Evolutionary conservation across 2,113 vertebrate species (phyloP).

Genomic region (Eupsittula cactorum): DNA sequence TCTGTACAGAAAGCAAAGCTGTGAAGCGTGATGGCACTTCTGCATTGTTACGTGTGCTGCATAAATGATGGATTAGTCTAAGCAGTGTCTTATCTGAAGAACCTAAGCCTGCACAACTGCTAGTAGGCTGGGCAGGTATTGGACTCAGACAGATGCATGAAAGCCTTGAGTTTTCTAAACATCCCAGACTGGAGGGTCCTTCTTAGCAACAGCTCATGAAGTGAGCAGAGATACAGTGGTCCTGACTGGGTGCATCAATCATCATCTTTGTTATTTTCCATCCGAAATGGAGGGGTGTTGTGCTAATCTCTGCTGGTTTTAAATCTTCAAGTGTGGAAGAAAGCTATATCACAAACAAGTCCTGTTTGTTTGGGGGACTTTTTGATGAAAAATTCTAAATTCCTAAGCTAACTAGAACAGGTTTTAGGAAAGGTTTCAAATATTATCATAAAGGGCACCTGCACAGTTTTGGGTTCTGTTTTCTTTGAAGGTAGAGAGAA

Average conservation of each 20-base stretch:
- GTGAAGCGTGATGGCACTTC: neutral
- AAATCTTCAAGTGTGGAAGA: neutral
- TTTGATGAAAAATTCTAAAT: neutral
- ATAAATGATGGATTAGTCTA: neutral
- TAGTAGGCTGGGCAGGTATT: neutral
- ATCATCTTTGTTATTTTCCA: neutral
- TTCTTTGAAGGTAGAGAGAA: neutral
- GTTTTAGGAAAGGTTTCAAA: neutral
- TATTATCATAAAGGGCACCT: neutral
- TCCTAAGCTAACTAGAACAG: neutral
- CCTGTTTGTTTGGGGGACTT: neutral
- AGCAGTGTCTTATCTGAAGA: neutral
- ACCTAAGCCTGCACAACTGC: neutral
- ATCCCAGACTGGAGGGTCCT: neutral
- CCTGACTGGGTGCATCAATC: neutral
- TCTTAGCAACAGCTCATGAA: neutral
- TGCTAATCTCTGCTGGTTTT: neutral
- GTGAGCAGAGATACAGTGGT: neutral
- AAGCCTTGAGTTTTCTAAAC: neutral
- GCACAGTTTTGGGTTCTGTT: neutral
- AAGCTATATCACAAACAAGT: neutral
- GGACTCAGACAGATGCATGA: neutral
- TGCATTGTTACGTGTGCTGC: neutral
- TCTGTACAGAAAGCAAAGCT: conserved; percentile 2
- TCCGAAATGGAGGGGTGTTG: neutral